Percentiles rank a stretch among this genome's conserved stretches.
Evolutionary conservation across 2,113 vertebrate species (phyloP).

Genomic region (Saccopteryx bilineata): DNA sequence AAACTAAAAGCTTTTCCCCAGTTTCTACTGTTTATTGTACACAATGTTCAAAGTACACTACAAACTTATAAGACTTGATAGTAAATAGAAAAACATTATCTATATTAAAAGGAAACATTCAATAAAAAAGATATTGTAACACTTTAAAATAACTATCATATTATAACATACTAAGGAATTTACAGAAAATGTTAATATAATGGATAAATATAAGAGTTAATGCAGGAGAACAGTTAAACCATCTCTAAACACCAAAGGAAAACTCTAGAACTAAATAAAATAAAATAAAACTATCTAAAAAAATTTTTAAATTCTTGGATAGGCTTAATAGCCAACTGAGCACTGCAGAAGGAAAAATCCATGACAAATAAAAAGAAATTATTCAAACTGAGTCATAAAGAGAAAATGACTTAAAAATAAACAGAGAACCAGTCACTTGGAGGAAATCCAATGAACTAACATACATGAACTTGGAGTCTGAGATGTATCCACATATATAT

Average conservation of each 20-base stretch:
- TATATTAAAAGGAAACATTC: constrained; percentile 32
- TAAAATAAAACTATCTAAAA: constrained; percentile 15
- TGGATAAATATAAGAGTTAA: not conserved
- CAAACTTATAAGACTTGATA: not conserved
- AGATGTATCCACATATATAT: not conserved
- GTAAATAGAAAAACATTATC: constrained; percentile 25
- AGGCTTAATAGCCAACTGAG: constrained; percentile 1
- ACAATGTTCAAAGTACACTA: not conserved
- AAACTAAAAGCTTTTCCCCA: not conserved
- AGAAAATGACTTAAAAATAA: constrained; percentile 32
- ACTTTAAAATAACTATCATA: constrained; percentile 19
- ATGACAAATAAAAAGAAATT: not conserved
- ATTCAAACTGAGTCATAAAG: not conserved
- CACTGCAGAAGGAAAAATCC: not conserved
- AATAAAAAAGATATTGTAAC: not conserved
- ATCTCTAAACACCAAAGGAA: constrained; percentile 46
- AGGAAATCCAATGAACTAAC: not conserved
- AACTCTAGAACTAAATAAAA: constrained; percentile 27
- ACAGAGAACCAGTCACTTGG: not conserved
- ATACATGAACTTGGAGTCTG: not conserved
- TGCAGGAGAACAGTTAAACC: not conserved
- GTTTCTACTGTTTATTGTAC: not conserved
- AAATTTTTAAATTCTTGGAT: not conserved
- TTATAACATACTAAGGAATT: not conserved
- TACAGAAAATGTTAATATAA: not conserved